Evolutionary conservation across 2,113 vertebrate species (phyloP), one percentile per base, ranked within the genome.

Genomic region (Lonchura striata): DNA sequence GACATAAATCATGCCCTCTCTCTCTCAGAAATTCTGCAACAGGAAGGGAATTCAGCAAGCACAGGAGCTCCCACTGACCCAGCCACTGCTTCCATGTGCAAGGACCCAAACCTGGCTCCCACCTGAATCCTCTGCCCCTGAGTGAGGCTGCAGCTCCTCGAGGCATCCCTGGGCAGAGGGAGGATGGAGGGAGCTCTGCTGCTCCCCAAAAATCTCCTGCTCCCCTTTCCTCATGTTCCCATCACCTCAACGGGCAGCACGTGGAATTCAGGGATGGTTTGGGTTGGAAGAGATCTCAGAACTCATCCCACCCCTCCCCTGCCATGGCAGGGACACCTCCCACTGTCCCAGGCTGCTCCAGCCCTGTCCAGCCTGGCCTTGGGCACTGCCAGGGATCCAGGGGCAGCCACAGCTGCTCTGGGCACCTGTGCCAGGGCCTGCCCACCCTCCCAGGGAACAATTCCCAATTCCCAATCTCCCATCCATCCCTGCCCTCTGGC

Each of bases 171-270:
- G 3, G 19, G 35, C 64, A 66, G 6, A 59, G 39, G 6, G 47
- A 9, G 9, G 7, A 4, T 5, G 17, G 28, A 3, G 21, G 18
- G n/a, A 78, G 13, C 17, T 47, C 2, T 9, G 25, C 49, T 33
- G 47, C 66, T 37, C 22, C 41, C 13, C 79, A 57, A 52, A 52
- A 28, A 22, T 3, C 57, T 71, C 60, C 27, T 30, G 24, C 19
- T 54, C 24, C 47, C 52, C n/a, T 71, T 23, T 22, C 35, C 59
- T 53, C 25, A 2, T 12, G 5, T 16, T 10, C 66, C 80, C 44
- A 13, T n/a, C 35, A 5, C 39, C 59, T 6, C 11, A 16, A 10
- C 0, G 15, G 41, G 41, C 41, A 0, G 49, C 41, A 41, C 7
- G 11, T 0, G 23, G 61, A 18, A 50, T 31, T 13, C 44, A 30